These are phyloP conservation scores for Clarias fuscus DNA, from an alignment of 2,797 vertebrate genomes.

Conservation along the genomic window DNA sequence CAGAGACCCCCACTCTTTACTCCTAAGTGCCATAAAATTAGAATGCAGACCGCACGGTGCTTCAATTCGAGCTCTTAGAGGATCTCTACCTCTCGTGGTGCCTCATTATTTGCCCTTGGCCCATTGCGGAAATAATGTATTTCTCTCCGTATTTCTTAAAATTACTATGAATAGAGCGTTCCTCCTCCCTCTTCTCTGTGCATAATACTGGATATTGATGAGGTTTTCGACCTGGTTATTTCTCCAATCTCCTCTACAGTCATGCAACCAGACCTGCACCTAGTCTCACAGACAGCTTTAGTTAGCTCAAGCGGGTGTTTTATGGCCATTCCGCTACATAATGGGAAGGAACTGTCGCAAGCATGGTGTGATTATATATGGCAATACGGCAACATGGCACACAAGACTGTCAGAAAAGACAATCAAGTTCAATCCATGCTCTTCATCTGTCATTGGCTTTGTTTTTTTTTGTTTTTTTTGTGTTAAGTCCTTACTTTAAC, in stretches of 20 bases:
- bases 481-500: too few species aligned
- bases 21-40: conserved; percentile 61
- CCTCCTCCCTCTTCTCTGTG: neutral
- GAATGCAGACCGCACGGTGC: conserved; percentile 54
- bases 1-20: conserved; percentile 56
- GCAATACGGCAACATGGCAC: neutral
- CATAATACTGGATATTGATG: conserved; percentile 27
- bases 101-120: conserved; percentile 54
- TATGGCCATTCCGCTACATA: neutral
- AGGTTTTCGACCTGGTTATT: neutral
- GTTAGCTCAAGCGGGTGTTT: neutral
- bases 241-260: neutral
- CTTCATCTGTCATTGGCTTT: neutral
- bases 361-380: neutral
- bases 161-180: conserved; percentile 33
- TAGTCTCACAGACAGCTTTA: neutral
- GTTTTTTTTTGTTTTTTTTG: too few species aligned
- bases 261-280: neutral
- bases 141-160: conserved; percentile 43
- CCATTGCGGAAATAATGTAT: conserved; percentile 50
- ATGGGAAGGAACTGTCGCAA: neutral
- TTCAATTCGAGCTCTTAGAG: conserved; percentile 45
- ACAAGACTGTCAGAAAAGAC: neutral
- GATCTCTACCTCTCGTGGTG: conserved; percentile 39
- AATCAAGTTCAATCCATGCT: neutral